Percentiles rank a stretch among this genome's conserved stretches.
Evolutionary conservation across 2,888 invertebrate species (phyloP).

Genomic region (Coenonympha arcania): DNA sequence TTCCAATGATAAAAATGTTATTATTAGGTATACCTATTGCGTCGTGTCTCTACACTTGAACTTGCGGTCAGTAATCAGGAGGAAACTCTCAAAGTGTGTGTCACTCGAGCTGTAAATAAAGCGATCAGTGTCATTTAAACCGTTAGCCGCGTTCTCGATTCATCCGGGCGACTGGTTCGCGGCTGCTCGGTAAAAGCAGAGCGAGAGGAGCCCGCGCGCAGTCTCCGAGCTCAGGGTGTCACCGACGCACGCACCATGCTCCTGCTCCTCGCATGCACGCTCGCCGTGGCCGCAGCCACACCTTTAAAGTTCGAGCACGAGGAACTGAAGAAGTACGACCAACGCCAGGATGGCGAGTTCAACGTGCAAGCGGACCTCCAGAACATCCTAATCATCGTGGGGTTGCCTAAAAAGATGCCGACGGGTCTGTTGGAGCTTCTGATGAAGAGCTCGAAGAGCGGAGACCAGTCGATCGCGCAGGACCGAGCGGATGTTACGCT

Average conservation of each 20-base stretch:
- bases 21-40: no score
- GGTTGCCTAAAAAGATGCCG: constrained; percentile 64
- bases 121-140: constrained; percentile 55
- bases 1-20: no score
- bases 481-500: constrained; percentile 63
- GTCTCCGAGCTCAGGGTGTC: constrained; percentile 44
- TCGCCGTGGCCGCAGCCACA: constrained; percentile 45
- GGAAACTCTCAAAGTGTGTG: no score
- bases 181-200: constrained; percentile 56
- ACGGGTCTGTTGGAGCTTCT: constrained; percentile 32
- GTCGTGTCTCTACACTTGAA: no score
- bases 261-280: constrained; percentile 40
- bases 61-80: neutral
- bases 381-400: constrained; percentile 81
- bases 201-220: constrained; percentile 51
- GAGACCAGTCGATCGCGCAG: constrained; percentile 34
- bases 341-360: constrained; percentile 83
- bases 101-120: constrained; percentile 32
- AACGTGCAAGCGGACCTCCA: constrained; percentile 83
- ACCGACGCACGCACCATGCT: constrained; percentile 56
- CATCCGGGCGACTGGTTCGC: constrained; percentile 61
- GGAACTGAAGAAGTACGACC: no score
- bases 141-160: constrained; percentile 70
- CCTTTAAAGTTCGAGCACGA: no score
- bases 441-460: constrained; percentile 32